Evolutionary conservation across 2,113 vertebrate species (phyloP).

Genomic region (Cathartes aura): DNA sequence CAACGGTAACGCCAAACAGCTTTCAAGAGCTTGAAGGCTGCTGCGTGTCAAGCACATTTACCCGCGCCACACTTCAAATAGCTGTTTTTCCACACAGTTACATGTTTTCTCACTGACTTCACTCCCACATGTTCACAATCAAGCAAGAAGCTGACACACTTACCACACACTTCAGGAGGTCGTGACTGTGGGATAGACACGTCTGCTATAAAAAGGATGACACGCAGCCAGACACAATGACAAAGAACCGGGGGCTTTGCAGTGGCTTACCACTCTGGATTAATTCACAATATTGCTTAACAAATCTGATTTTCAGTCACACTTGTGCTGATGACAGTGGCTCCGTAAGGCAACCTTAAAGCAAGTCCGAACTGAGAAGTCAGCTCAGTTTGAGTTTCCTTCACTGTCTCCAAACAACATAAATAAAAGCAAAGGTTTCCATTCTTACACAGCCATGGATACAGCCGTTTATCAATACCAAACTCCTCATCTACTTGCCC

Average conservation of each 20-base stretch:
- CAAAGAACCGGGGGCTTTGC: neutral
- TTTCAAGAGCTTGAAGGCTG: neutral
- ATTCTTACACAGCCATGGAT: neutral
- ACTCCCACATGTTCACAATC: neutral
- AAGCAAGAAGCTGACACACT: neutral
- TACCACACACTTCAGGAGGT: neutral
- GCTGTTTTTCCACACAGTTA: neutral
- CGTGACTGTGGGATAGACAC: neutral
- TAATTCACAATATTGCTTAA: neutral
- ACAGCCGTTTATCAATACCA: neutral
- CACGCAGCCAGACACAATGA: neutral
- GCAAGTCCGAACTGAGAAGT: neutral
- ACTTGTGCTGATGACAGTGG: neutral
- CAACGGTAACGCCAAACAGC: neutral
- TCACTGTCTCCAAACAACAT: accelerated
- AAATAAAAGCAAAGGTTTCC: neutral
- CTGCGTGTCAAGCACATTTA: neutral
- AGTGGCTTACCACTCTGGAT: neutral
- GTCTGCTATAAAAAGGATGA: neutral
- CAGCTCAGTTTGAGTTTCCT: neutral
- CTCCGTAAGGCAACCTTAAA: neutral
- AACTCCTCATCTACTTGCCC: neutral
- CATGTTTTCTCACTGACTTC: neutral
- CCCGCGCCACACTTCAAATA: accelerated
- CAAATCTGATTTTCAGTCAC: neutral